Percentiles rank a stretch among this genome's conserved stretches.
Conservation (phyloP, 2,113 vertebrate species). For the Synchiropus splendidus region DNA sequence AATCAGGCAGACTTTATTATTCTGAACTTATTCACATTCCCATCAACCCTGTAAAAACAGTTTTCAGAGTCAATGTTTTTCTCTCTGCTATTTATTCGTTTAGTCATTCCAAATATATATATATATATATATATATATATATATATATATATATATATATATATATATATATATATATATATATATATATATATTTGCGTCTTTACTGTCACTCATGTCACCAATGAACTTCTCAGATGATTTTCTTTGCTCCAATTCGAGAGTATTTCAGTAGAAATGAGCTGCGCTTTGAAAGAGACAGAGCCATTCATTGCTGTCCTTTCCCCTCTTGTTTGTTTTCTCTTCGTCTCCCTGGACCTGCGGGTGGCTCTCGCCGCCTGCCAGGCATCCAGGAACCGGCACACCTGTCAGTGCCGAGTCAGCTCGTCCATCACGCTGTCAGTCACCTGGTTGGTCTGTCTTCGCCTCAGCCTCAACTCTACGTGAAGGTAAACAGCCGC, state of each 20-base stretch:
- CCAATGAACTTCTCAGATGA: too few species aligned
- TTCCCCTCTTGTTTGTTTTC: constrained; percentile 14
- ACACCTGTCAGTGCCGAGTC: constrained; percentile 41
- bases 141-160: too few species aligned
- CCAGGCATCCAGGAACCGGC: constrained; percentile 21
- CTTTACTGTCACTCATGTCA: too few species aligned
- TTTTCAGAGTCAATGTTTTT: too few species aligned
- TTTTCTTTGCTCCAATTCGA: constrained; percentile 7
- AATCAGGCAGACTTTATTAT: too few species aligned
- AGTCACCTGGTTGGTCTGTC: constrained; percentile 9
- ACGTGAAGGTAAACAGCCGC: constrained; percentile 37
- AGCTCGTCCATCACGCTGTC: constrained; percentile 38
- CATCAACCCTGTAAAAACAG: too few species aligned
- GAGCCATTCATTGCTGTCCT: constrained; percentile 12
- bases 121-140: too few species aligned
- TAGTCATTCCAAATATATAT: too few species aligned
- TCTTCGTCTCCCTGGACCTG: constrained; percentile 15
- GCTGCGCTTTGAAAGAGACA: constrained; percentile 14
- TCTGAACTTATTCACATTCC: too few species aligned
- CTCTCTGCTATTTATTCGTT: too few species aligned
- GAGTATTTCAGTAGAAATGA: constrained; percentile 33
- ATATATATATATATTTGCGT: too few species aligned
- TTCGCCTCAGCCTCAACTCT: constrained; percentile 29
- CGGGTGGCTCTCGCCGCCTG: constrained; percentile 16
- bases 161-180: too few species aligned